Evolutionary conservation across 2,888 invertebrate genomes (phyloP), one percentile per base, ranked within the genome.

Genomic region (Disparrhopalites patrizii): DNA sequence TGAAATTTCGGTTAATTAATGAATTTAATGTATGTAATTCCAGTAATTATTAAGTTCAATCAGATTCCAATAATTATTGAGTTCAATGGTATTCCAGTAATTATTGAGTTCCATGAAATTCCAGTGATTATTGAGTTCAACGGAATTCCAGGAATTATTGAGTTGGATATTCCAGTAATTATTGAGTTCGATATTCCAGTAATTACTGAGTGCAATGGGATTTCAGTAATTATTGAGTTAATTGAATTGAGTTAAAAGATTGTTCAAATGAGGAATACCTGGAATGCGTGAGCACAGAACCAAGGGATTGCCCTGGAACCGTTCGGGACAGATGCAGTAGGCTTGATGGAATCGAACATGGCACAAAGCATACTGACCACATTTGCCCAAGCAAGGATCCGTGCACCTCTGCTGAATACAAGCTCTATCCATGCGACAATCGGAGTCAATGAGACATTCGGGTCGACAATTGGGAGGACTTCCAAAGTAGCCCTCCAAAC

Each of bases 401-500:
- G 85, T 80, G 76, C 86, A 86, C 77, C 84, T 84, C 73, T 84
- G 83, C 75, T 84, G 83, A 62, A 83, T 80, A 73, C 85, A 86
- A 30, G 85, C 83, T 71, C 81, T 79, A 71, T 82, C 81, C 68
- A 80, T 77, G 36, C 81, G 76, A 77, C 85, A 85, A 76, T 84
- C 84, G 0, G 83, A 80, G 77, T 82, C 84, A 15, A 82, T 80
- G 15, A 84, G 80, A 76, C 85, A 85, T 76, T 85, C 85, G 2
- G 85, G 84, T 73, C 83, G 77, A 71, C 85, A 85, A 69, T 81
- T 79, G n/a, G 56, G 66, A 91, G 7, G 90, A 74, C 90, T 85
- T 68, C 93, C 86, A 79, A 82, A 85, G 83, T 90, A 92, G 69
- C 86, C 86, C 15, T 85, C 82, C 68, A 87, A 77, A 77, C 91